phyloP scores from a whole-genome alignment of 2,113 vertebrate species.

The Petaurus breviceps region DNA sequence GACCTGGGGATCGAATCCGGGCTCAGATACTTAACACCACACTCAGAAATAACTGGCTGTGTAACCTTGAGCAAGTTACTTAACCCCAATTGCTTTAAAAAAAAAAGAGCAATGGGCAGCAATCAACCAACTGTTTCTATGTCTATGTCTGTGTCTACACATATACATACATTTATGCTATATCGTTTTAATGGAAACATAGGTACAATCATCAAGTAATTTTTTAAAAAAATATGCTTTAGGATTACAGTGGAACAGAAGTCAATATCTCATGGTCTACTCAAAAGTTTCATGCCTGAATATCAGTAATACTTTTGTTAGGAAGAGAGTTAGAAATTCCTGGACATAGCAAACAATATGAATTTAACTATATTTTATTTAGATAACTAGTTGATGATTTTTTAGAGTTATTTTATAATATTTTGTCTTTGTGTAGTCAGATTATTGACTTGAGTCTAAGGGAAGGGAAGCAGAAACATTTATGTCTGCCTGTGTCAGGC shows the following conservation, averaged over 20 bases:
- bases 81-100: too few species aligned
- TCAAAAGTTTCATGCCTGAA: background rate
- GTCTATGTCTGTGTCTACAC: background rate
- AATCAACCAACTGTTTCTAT: background rate
- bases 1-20: too few species aligned
- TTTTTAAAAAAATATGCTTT: background rate
- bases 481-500: background rate
- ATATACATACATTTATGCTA: background rate
- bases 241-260: background rate
- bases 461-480: background rate
- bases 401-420: background rate
- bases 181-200: background rate
- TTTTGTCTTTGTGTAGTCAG: background rate
- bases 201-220: background rate
- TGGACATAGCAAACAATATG: background rate
- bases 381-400: background rate
- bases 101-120: too few species aligned
- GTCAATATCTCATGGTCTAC: background rate
- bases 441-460: background rate
- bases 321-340: background rate
- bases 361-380: background rate
- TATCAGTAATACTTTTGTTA: background rate
- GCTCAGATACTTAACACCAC: too few species aligned
- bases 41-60: too few species aligned
- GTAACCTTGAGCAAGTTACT: too few species aligned